Evolutionary conservation across 2,113 vertebrate genomes (phyloP).

Genomic region (Pelmatolapia mariae): DNA sequence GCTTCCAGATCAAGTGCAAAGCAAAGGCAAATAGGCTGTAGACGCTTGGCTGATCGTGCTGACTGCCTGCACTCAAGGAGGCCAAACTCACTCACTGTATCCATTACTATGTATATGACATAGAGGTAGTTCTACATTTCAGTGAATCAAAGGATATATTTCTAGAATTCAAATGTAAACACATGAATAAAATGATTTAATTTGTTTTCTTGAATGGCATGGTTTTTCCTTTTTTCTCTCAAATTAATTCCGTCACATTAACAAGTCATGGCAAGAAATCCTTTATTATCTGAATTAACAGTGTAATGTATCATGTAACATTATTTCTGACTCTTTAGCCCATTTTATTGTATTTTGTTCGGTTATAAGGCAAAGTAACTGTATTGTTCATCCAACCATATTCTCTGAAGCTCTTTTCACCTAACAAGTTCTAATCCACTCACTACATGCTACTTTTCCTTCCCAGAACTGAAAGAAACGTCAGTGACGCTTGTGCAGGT

Average conservation of each 20-base stretch:
- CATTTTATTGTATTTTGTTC: background rate
- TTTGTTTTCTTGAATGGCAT: background rate
- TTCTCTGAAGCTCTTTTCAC: background rate
- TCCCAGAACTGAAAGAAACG: background rate
- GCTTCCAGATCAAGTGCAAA: constrained; percentile 15
- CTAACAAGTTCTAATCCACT: background rate
- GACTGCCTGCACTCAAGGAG: background rate
- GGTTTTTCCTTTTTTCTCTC: background rate
- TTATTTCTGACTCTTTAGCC: background rate
- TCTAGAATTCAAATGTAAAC: background rate
- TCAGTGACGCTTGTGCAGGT: background rate
- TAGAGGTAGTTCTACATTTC: background rate
- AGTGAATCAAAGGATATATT: background rate
- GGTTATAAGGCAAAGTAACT: background rate
- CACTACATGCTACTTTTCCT: background rate
- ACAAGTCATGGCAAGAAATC: background rate
- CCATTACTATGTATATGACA: background rate
- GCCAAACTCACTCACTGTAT: background rate
- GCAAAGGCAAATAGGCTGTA: constrained; percentile 17
- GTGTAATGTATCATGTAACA: background rate
- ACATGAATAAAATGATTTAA: background rate
- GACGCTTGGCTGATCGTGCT: background rate
- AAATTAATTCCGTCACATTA: background rate
- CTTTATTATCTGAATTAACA: background rate
- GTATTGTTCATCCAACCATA: background rate